Percentiles rank a stretch among this genome's conserved stretches.
Evolutionary conservation across 2,797 vertebrate genomes (phyloP).

Genomic region (Rhinoraja longicauda): DNA sequence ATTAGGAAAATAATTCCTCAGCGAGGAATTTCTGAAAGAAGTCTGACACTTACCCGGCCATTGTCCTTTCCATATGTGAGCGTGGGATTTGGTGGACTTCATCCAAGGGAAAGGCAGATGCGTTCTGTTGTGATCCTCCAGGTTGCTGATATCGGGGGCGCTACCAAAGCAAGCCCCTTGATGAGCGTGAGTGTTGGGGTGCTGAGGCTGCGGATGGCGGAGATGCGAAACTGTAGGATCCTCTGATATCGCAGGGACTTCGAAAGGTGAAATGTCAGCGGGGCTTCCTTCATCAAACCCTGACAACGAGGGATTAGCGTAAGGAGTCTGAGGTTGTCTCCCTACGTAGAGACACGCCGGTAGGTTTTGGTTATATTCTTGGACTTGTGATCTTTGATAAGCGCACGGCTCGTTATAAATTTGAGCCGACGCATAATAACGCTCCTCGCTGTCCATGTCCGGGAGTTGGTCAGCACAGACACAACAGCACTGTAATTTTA

Average conservation of each 20-base stretch:
- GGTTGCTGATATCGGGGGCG: constrained; percentile 55
- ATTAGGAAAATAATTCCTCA: not conserved
- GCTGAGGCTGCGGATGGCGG: constrained; percentile 61
- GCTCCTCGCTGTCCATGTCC: constrained; percentile 88
- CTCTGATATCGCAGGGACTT: constrained; percentile 71
- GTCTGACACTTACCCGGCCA: constrained; percentile 78
- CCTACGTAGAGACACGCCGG: constrained; percentile 91
- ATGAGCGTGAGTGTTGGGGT: constrained; percentile 59
- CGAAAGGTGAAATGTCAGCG: constrained; percentile 75
- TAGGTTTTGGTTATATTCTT: constrained; percentile 76
- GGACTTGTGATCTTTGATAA: constrained; percentile 74
- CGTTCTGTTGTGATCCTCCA: constrained; percentile 66
- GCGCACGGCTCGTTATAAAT: constrained; percentile 88
- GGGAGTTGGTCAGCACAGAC: constrained; percentile 39
- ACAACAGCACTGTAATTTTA: not conserved
- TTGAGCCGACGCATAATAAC: constrained; percentile 74
- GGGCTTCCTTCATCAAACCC: constrained; percentile 73
- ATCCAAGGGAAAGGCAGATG: constrained; percentile 95
- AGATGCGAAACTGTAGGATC: constrained; percentile 72
- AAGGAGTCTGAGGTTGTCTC: constrained; percentile 73
- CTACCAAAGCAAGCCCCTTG: constrained; percentile 67
- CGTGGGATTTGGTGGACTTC: constrained; percentile 93
- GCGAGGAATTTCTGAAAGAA: not conserved
- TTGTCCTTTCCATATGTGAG: constrained; percentile 84
- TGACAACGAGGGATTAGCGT: constrained; percentile 64